Percentiles rank a stretch among this genome's conserved stretches.
Conservation (phyloP, 2,797 vertebrate species). For the Setipinna tenuifilis region DNA sequence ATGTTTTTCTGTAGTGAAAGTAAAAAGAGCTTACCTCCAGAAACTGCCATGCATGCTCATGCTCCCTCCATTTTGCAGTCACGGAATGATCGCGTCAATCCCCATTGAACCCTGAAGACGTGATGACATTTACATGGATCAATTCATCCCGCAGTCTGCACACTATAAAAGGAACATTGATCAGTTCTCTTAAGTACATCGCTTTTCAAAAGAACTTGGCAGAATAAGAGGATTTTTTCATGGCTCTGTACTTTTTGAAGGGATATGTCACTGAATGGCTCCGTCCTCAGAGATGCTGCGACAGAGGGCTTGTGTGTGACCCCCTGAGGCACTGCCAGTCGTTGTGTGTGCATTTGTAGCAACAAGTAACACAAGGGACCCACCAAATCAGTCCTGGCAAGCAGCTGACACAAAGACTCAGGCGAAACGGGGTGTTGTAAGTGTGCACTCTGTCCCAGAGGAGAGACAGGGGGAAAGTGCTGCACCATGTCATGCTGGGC, state of each 20-base stretch:
- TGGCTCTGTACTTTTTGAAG: neutral
- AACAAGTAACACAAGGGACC: neutral
- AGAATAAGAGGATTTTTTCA: neutral
- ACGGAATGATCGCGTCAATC: neutral
- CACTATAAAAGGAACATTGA: slow-evolving; percentile 20
- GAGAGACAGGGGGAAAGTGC: neutral
- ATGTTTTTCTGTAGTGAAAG: slow-evolving; percentile 16
- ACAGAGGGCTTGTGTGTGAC: neutral
- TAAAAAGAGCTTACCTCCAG: slow-evolving; percentile 16
- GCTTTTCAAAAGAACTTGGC: neutral
- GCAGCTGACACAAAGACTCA: neutral
- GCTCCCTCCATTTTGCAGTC: neutral
- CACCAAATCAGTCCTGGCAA: neutral
- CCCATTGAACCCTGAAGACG: neutral
- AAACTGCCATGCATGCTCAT: slow-evolving; percentile 11
- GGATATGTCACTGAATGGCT: neutral
- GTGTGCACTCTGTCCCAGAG: neutral
- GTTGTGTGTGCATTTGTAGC: neutral
- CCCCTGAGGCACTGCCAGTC: neutral
- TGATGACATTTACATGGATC: neutral
- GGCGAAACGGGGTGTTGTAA: neutral
- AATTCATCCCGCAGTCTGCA: neutral
- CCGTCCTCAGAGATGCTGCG: neutral
- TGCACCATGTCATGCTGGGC: neutral
- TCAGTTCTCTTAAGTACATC: neutral